Conservation (phyloP, 2,888 invertebrate species). For the Octodonta nipae region DNA sequence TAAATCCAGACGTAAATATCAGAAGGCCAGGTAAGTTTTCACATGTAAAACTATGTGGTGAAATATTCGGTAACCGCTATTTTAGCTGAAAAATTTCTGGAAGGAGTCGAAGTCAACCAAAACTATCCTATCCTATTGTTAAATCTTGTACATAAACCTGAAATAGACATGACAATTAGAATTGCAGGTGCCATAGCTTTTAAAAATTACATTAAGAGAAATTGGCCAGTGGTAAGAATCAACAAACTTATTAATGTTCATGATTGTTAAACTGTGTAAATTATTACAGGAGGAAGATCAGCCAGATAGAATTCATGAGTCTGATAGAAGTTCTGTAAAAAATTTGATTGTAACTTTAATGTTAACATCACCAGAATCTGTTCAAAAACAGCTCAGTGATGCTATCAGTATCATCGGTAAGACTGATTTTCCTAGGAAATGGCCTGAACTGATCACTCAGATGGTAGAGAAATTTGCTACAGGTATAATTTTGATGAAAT, state of each 20-base stretch:
- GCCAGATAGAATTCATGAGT: slow-evolving; percentile 61
- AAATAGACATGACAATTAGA: slow-evolving; percentile 67
- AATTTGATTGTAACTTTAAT: slow-evolving; percentile 78
- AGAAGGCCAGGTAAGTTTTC: slow-evolving; percentile 71
- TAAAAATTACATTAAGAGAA: slow-evolving; percentile 91
- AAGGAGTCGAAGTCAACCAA: slow-evolving; percentile 78
- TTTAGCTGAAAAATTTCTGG: slow-evolving; percentile 82
- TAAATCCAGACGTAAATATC: slow-evolving; percentile 68
- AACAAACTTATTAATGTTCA: no score
- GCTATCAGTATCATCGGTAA: slow-evolving; percentile 93
- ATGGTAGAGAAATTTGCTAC: slow-evolving; percentile 86
- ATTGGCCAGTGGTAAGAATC: slow-evolving; percentile 74
- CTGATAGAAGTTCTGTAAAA: slow-evolving; percentile 72
- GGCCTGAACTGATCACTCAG: slow-evolving; percentile 84
- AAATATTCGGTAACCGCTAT: no score
- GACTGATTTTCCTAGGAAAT: slow-evolving; percentile 90
- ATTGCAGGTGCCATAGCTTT: slow-evolving; percentile 87
- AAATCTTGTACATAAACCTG: slow-evolving; percentile 71
- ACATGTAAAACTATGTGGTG: no score
- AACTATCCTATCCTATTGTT: slow-evolving; percentile 80
- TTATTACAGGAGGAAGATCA: slow-evolving; percentile 50
- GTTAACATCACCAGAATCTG: slow-evolving; percentile 77
- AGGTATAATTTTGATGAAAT: slow-evolving; percentile 34
- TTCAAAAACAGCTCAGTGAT: slow-evolving; percentile 90
- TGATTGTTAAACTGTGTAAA: no score